A percentile compares a stretch with the other conserved stretches of the same genome.
These are phyloP conservation scores for Aricia artaxerxes DNA, from an alignment of 2,888 invertebrate genomes.

Conservation along the genomic window DNA sequence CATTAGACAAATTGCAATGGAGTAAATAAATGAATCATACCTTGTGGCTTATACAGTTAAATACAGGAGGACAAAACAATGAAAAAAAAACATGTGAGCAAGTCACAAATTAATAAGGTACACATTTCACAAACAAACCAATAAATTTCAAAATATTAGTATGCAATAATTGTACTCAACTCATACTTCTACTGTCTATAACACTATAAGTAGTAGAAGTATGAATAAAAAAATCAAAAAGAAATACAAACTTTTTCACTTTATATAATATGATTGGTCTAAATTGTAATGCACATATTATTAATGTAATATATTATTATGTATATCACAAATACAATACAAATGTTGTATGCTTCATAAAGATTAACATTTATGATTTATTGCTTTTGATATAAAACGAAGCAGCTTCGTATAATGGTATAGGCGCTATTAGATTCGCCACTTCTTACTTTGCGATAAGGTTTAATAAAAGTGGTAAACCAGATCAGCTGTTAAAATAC, in stretches of 20 bases:
- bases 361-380: not conserved
- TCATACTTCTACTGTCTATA: no score
- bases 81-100: not conserved
- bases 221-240: not conserved
- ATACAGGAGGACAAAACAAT: not conserved
- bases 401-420: no score
- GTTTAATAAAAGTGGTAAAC: no score
- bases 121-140: conserved; percentile 10
- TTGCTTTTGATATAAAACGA: not conserved
- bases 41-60: not conserved
- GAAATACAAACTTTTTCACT: not conserved
- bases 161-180: not conserved
- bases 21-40: not conserved
- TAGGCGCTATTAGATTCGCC: not conserved
- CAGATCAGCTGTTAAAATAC: no score
- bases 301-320: not conserved
- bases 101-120: conserved; percentile 4
- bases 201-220: not conserved
- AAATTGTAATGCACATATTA: not conserved
- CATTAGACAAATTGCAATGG: not conserved
- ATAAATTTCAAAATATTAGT: not conserved
- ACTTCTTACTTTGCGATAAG: no score
- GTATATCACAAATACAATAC: not conserved
- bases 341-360: not conserved
- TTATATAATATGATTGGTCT: not conserved